Evolutionary conservation across 2,888 invertebrate species (phyloP).

Genomic region (Heliconius charithonia): DNA sequence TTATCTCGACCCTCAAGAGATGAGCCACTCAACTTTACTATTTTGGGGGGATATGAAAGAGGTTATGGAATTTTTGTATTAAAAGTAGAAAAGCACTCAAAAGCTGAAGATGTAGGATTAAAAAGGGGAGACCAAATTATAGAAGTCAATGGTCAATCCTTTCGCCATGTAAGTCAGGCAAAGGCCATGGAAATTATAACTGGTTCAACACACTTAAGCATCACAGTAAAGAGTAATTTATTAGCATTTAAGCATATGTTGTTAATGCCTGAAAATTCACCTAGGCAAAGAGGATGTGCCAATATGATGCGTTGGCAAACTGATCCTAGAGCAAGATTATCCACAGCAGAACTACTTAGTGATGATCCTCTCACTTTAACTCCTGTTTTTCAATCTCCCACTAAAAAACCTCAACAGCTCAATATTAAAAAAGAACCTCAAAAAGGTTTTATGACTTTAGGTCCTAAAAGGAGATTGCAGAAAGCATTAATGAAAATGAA

Average conservation of each 20-base stretch:
- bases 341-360: slow-evolving; percentile 88
- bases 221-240: slow-evolving; percentile 98
- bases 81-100: slow-evolving; percentile 95
- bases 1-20: slow-evolving; percentile 96
- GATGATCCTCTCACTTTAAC: slow-evolving; percentile 76
- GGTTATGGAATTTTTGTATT: slow-evolving; percentile 97
- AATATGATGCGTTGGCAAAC: slow-evolving; percentile 87
- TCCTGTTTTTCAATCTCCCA: slow-evolving; percentile 82
- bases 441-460: slow-evolving; percentile 95
- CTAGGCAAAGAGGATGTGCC: slow-evolving; percentile 87
- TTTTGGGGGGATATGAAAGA: slow-evolving; percentile 96
- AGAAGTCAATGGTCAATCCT: slow-evolving; percentile 98
- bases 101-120: slow-evolving; percentile 97
- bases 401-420: slow-evolving; percentile 82
- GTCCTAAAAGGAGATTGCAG: slow-evolving; percentile 92
- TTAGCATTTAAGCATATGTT: slow-evolving; percentile 90
- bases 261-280: slow-evolving; percentile 90
- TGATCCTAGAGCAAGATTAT: slow-evolving; percentile 89
- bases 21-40: slow-evolving; percentile 95
- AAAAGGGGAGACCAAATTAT: slow-evolving; percentile 99
- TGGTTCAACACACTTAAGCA: slow-evolving; percentile 97
- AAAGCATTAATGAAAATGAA: slow-evolving; percentile 95
- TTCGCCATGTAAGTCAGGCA: slow-evolving; percentile 95
- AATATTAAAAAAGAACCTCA: slow-evolving; percentile 86
- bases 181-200: slow-evolving; percentile 96